Base-by-base conservation (phyloP, 2,888 invertebrate species). In the Stenodema calcarata region DNA sequence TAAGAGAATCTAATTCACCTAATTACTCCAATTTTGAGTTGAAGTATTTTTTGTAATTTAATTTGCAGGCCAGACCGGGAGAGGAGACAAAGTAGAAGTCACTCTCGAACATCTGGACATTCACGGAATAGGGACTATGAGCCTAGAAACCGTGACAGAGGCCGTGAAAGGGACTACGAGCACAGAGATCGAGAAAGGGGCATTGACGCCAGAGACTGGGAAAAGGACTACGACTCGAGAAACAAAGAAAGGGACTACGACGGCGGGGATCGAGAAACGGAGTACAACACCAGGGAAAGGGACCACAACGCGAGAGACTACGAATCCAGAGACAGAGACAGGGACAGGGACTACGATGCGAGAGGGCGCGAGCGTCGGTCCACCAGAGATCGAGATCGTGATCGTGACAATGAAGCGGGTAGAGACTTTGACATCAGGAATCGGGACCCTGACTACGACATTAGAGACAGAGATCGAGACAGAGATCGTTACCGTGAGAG, bases 381-480 rank as follows among this genome's bases (percentile, higher is more conserved):
- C 2, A 7, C 28, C 27, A 70, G 70, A 18, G 27, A 70, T n/a
- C 6, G n/a, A 16, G 47, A 23, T 23, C 18, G 62, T 7, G 62
- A 54, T 27, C 28, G 41, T n/a, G 83, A 83, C 30, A 41, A 28
- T n/a, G 80, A 80, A 47, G 12, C 3, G 47, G 80, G 47, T 16
- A 23, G 69, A 44, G 80, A 86, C 69, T 27, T 41, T 28, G 70
- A 79, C 18, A 81, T 28, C 50, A 76, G 87, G 47, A 44, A 62
- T 9, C 62, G 62, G 0, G 62, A 87, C 47, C 27, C 18, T 11
- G 79, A 86, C 27, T 41, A 75, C n/a, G 69, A 47, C 28, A 35
- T 7, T 4, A 44, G 75, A 76, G 86, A 86, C 42, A 23, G 75
- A 11, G 16, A 23, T 0, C n/a, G 23, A 73, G 80, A 62, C n/a